These are phyloP conservation scores for Pocillopora verrucosa DNA, from an alignment of 64 coral and sea anemone genomes.

Conservation along the genomic window DNA sequence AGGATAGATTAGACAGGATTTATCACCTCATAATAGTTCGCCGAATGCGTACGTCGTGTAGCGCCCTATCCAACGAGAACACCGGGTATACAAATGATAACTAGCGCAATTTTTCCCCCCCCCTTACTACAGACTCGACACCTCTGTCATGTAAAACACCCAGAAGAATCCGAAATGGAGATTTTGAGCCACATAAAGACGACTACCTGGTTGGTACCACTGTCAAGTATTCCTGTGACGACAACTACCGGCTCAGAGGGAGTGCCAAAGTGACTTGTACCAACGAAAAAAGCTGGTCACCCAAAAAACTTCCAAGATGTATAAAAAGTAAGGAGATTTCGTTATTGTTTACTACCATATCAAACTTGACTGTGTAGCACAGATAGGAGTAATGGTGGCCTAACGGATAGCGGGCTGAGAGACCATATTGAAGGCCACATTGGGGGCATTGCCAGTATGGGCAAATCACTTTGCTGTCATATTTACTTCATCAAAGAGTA, in stretches of 20 bases:
- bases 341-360: too few relatives aligned
- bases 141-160: background rate
- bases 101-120: background rate
- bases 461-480: too few relatives aligned
- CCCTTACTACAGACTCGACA: background rate
- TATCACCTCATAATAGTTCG: too few relatives aligned
- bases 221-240: constrained; percentile 26
- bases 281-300: background rate
- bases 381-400: too few relatives aligned
- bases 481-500: too few relatives aligned
- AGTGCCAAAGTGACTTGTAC: background rate
- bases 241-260: constrained; percentile 19
- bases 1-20: too few relatives aligned
- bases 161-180: background rate
- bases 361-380: too few relatives aligned
- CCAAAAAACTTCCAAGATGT: background rate
- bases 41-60: too few relatives aligned
- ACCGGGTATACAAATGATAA: background rate
- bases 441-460: too few relatives aligned
- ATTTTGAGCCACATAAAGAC: background rate
- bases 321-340: background rate
- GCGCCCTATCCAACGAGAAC: background rate
- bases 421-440: too few relatives aligned
- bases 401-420: too few relatives aligned
- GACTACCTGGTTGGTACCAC: background rate